A percentile compares a stretch with the other conserved stretches of the same genome.
Evolutionary conservation across 2,797 vertebrate species (phyloP).

Genomic region (Sciurus carolinensis): DNA sequence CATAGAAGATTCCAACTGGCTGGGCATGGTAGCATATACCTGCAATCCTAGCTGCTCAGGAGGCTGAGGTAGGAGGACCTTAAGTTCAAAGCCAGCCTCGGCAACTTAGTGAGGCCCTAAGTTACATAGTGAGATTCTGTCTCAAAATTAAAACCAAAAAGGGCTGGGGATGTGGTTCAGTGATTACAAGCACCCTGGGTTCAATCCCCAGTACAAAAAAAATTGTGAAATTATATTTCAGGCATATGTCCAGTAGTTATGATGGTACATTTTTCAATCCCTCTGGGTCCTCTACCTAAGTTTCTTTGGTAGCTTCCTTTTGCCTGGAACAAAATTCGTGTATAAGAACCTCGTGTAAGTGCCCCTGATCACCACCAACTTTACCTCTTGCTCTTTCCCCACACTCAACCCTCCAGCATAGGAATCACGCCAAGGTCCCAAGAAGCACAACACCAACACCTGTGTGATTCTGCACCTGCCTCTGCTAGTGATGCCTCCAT

Average conservation of each 20-base stretch:
- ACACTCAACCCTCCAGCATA: rapidly evolving
- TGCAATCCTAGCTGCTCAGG: too few species aligned
- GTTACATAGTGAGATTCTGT: too few species aligned
- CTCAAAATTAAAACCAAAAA: not conserved
- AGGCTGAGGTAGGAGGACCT: too few species aligned
- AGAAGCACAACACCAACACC: rapidly evolving
- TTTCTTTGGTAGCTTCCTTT: not conserved
- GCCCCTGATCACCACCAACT: rapidly evolving
- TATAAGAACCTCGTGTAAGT: rapidly evolving
- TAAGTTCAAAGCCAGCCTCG: too few species aligned
- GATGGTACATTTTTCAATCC: not conserved
- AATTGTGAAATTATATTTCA: not conserved
- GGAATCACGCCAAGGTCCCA: not conserved
- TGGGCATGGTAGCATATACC: too few species aligned
- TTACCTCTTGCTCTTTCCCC: not conserved
- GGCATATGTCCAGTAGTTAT: rapidly evolving
- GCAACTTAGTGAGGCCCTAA: too few species aligned
- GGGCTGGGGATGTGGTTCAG: too few species aligned
- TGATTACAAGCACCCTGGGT: too few species aligned
- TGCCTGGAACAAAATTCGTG: not conserved
- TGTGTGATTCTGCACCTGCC: rapidly evolving
- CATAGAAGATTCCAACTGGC: not conserved
- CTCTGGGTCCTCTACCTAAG: not conserved
- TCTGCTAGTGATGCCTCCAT: not conserved
- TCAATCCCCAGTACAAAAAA: not conserved